Conservation (phyloP, 2,113 vertebrate genomes). For the Amphiprion ocellaris region DNA sequence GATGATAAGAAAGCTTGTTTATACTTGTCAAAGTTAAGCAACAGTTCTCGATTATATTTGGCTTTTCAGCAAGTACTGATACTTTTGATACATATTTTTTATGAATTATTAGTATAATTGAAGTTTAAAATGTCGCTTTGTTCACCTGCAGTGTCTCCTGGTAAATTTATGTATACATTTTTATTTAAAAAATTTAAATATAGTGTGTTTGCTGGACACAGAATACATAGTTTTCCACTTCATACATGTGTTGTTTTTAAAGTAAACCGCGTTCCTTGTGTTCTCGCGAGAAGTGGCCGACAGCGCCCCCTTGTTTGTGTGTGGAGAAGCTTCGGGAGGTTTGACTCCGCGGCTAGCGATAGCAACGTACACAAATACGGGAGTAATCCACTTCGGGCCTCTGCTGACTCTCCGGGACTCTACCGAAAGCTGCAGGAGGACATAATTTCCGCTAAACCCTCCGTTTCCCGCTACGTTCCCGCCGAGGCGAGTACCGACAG, state of each 20-base stretch:
- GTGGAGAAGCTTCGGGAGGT: slow-evolving; percentile 74
- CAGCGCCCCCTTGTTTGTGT: slow-evolving; percentile 81
- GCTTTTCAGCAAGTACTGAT: too few relatives aligned
- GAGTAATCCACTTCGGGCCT: slow-evolving; percentile 61
- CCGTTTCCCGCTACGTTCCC: slow-evolving; percentile 11
- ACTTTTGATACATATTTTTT: too few relatives aligned
- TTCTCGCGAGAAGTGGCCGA: slow-evolving; percentile 81
- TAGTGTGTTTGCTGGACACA: too few relatives aligned
- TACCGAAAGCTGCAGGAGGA: slow-evolving; percentile 9
- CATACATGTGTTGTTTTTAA: slow-evolving; percentile 6
- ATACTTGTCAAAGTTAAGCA: too few relatives aligned
- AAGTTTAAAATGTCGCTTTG: too few relatives aligned
- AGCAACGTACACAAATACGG: slow-evolving; percentile 78
- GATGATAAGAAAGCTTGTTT: too few relatives aligned
- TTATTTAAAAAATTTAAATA: too few relatives aligned
- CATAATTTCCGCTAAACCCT: not conserved
- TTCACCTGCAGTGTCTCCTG: too few relatives aligned
- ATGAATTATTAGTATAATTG: too few relatives aligned
- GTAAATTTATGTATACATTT: too few relatives aligned
- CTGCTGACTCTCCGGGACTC: slow-evolving; percentile 15
- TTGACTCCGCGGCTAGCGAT: slow-evolving; percentile 76
- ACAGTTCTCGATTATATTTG: too few relatives aligned
- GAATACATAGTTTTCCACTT: too few relatives aligned
- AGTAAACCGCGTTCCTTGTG: slow-evolving; percentile 15
- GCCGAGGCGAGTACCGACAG: slow-evolving; percentile 19